A percentile compares a stretch with the other conserved stretches of the same genome.
phyloP scores from a whole-genome alignment of 2,888 invertebrate species.

The Volucella inanis region DNA sequence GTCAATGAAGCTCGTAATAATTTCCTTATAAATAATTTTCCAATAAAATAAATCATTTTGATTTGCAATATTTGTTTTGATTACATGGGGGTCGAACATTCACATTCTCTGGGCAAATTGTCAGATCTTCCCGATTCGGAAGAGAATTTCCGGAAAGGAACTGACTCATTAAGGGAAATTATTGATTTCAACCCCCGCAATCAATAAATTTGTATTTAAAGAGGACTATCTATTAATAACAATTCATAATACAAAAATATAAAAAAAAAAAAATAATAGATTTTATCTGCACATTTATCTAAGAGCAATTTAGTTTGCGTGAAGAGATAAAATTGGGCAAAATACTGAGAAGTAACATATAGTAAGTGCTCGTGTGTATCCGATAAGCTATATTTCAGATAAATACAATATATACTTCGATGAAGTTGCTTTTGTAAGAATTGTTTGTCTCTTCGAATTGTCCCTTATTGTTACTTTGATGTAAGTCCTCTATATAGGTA shows the following conservation, averaged over 20 bases:
- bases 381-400: too few relatives aligned
- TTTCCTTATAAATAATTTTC: slow-evolving; percentile 72
- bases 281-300: too few relatives aligned
- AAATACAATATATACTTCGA: too few relatives aligned
- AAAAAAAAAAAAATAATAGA: not conserved
- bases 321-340: too few relatives aligned
- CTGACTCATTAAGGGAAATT: slow-evolving; percentile 66
- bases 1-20: slow-evolving; percentile 67
- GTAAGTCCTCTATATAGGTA: too few relatives aligned
- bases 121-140: slow-evolving; percentile 60
- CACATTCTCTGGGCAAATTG: slow-evolving; percentile 57
- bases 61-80: slow-evolving; percentile 62
- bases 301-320: too few relatives aligned
- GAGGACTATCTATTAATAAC: too few relatives aligned
- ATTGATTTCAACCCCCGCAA: slow-evolving; percentile 56
- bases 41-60: slow-evolving; percentile 72
- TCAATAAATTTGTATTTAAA: slow-evolving; percentile 9
- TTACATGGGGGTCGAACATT: slow-evolving; percentile 44
- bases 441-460: too few relatives aligned
- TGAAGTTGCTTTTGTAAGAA: too few relatives aligned
- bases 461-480: too few relatives aligned
- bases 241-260: not conserved
- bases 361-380: too few relatives aligned
- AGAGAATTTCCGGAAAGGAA: slow-evolving; percentile 65
- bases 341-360: too few relatives aligned